Evolutionary conservation across 2,113 vertebrate genomes (phyloP).

Genomic region (Mobula hypostoma): DNA sequence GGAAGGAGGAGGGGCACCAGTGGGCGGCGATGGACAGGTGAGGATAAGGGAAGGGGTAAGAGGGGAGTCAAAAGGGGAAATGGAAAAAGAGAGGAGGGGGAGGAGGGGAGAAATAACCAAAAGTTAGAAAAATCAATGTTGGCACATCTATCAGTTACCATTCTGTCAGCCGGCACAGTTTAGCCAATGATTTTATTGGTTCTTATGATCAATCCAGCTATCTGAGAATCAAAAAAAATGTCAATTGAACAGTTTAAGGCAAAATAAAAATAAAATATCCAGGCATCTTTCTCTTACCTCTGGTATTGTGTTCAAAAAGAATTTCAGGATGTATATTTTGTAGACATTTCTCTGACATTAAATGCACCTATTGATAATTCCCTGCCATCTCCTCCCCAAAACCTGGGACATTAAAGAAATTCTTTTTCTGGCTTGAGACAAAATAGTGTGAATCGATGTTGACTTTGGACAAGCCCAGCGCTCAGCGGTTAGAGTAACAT

Average conservation of each 20-base stretch:
- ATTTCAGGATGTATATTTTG: too few species aligned
- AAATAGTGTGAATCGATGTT: not conserved
- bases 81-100: too few species aligned
- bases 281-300: constrained; percentile 1
- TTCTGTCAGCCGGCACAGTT: too few species aligned
- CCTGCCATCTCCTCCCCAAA: not conserved
- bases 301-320: not conserved
- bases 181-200: not conserved
- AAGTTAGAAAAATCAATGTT: too few species aligned
- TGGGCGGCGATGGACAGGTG: too few species aligned
- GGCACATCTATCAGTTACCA: too few species aligned
- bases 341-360: too few species aligned
- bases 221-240: not conserved
- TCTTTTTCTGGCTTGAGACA: not conserved
- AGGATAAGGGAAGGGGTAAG: too few species aligned
- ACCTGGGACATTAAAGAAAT: not conserved
- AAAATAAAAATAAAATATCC: not conserved
- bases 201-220: not conserved
- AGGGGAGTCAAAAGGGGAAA: too few species aligned
- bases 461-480: not conserved
- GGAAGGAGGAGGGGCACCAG: too few species aligned
- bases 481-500: too few species aligned
- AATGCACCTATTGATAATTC: not conserved
- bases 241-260: not conserved
- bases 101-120: too few species aligned